Base-by-base conservation (phyloP, 2,797 vertebrate species). In the Karalla daura region DNA sequence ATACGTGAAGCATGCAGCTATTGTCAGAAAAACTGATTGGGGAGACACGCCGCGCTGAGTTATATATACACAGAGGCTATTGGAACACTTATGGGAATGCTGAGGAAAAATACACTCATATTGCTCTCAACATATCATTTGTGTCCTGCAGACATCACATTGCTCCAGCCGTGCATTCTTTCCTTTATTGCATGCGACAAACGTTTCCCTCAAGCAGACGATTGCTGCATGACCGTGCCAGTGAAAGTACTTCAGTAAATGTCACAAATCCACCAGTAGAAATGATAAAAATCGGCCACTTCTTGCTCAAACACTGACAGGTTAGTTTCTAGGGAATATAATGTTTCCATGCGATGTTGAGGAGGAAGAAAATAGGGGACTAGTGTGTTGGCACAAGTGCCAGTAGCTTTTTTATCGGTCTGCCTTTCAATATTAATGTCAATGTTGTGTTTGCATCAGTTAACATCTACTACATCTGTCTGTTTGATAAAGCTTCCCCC, bases 1-100 rank as follows among this genome's bases (percentile, higher is more conserved):
- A 15, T 63, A 49, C 80, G 73, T 66, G 78, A 83, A 54, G 44
- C 53, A 69, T 44, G 56, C 15, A 64, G 74, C 63, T 62, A 65
- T 12, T 84, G 70, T 78, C 78, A 76, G 70, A 83, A 80, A 81
- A 87, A 60, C 51, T 56, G 47, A 75, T 45, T 46, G 20, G 9
- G 35, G 51, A 65, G 35, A 63, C 44, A 23, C 25, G n/a, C 27
- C 27, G 35, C 5, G 1, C 23, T 12, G 50, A 83, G 20, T 67
- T 69, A 73, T 47, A 18, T 25, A 45, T 45, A 41, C 3, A 18
- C 7, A 0, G 3, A 62, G 66, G 68, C 37, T 2, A 76, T 74
- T 74, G 36, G 27, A 55, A 66, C 72, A 63, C 46, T 70, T 65
- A 45, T 6, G 15, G 43, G 59, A 68, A 47, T 7, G 12, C 4